Evolutionary conservation across 2,113 vertebrate species (phyloP), one percentile per base, ranked within the genome.

Genomic region (Uria lomvia): DNA sequence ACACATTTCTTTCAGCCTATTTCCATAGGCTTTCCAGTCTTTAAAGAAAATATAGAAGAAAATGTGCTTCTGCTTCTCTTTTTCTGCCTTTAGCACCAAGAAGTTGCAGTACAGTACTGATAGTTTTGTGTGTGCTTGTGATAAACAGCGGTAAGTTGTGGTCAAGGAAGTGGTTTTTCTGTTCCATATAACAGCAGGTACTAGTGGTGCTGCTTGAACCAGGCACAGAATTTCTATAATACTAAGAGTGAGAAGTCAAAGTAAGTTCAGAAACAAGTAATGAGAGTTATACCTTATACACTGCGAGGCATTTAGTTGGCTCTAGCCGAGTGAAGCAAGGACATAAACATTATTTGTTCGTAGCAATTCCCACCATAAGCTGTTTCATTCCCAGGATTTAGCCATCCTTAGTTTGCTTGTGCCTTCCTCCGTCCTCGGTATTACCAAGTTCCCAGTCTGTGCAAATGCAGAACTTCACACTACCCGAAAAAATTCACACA

Each of bases 181-280:
- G 92, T 90, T 92, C 58, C 1, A 7, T 62, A 11, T 55, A 90
- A 23, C 63, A 93, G 78, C 52, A 92, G 49, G 80, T 89, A 92
- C 52, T 56, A 74, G n/a, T 34, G 47, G 23, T 24, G 23, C 30
- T 62, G 29, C 84, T 81, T 91, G 53, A 92, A 67, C 56, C 17
- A 65, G 50, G 27, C 29, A 66, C 84, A 95, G 65, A 86, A 72
- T 66, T 74, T 68, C 78, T 55, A 1, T 55, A 77, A 53, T 24
- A 97, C 81, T 97, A 86, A 98, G 81, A 97, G 73, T 7, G 92
- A 97, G 77, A 98, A 97, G 96, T 97, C 97, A 96, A 80, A 56
- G 8, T 10, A 19, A 95, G 95, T 95, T 90, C 88, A 86, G 83
- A 56, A 66, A 22, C 40, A 78, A 88, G 52, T 27, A 36, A 85